A percentile compares a stretch with the other conserved stretches of the same genome.
Conservation (phyloP, 2,113 vertebrate species). For the Nerophis ophidion region DNA sequence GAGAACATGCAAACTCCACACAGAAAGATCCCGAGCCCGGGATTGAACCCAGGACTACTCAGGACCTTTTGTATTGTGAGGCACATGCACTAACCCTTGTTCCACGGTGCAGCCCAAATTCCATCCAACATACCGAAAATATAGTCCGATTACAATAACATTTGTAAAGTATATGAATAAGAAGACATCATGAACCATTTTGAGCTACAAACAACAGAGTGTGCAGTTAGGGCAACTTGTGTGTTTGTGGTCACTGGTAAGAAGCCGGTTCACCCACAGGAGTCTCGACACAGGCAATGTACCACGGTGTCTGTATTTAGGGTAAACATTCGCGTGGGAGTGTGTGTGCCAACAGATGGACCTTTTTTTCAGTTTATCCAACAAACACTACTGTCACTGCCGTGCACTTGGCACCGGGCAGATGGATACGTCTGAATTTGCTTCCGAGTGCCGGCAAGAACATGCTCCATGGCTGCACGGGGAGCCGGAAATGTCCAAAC, state of each 20-base stretch:
- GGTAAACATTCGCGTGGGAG: slow-evolving; percentile 10
- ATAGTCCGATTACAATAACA: too few species aligned
- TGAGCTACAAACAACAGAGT: background rate
- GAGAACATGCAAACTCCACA: too few species aligned
- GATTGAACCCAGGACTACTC: too few species aligned
- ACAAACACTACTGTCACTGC: slow-evolving; percentile 9
- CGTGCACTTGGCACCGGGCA: slow-evolving; percentile 3
- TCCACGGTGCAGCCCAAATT: too few species aligned
- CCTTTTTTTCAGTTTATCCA: slow-evolving; percentile 9
- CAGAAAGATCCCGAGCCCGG: too few species aligned
- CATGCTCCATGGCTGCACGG: background rate
- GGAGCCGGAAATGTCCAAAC: background rate
- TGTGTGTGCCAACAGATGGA: slow-evolving; percentile 11
- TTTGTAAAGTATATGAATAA: too few species aligned
- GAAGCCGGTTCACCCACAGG: background rate
- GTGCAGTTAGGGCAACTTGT: background rate
- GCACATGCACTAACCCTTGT: too few species aligned
- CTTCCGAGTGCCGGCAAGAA: slow-evolving; percentile 1
- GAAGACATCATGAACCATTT: too few species aligned
- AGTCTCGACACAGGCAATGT: background rate
- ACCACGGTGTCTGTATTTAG: slow-evolving; percentile 9
- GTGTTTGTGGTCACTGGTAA: background rate
- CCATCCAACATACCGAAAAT: too few species aligned
- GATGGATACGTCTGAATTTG: slow-evolving; percentile 5
- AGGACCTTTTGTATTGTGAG: too few species aligned